phyloP scores from a whole-genome alignment of 2,797 vertebrate genomes.

The Sylvilagus floridanus region DNA sequence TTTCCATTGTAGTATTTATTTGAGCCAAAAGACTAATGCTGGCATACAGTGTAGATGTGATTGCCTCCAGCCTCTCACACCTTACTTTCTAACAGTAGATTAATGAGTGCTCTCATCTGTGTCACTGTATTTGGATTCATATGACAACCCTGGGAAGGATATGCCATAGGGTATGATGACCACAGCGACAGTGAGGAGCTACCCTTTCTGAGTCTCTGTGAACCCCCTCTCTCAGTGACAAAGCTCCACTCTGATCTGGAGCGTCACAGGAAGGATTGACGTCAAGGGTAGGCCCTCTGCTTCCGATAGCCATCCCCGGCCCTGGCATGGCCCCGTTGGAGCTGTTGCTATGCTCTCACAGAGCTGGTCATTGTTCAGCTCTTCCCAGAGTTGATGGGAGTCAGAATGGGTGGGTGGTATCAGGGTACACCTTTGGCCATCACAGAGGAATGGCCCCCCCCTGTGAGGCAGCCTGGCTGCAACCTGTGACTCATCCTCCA shows the following conservation, averaged over 20 bases:
- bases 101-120: background rate
- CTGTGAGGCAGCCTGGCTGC: background rate
- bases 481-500: background rate
- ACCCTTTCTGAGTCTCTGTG: background rate
- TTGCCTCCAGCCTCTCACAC: background rate
- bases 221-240: background rate
- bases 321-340: background rate
- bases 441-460: background rate
- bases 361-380: background rate
- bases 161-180: rapidly evolving
- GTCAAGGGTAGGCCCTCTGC: background rate
- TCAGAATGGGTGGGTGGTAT: background rate
- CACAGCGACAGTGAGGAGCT: background rate
- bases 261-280: background rate
- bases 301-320: background rate
- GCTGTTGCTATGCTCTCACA: background rate
- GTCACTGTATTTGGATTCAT: background rate
- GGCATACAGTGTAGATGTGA: background rate
- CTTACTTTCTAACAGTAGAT: background rate
- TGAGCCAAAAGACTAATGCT: constrained; percentile 38
- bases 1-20: constrained; percentile 49
- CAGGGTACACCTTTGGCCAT: background rate
- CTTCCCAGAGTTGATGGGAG: background rate
- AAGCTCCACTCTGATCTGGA: background rate
- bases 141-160: background rate